Evolutionary conservation across 2,888 invertebrate species (phyloP).

Genomic region (Pachliopta kotzebuea): DNA sequence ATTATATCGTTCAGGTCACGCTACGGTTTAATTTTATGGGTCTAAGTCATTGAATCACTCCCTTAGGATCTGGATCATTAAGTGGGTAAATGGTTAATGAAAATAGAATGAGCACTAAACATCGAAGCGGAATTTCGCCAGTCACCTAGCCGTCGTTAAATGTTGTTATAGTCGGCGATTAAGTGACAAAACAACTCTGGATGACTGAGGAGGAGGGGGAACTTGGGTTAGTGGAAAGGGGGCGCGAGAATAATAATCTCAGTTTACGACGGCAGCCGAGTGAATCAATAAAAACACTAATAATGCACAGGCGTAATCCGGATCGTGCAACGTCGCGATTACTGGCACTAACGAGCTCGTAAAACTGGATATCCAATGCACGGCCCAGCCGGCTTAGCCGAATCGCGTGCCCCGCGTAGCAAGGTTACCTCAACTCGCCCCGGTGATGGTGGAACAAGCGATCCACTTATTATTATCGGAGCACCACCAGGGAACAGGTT

Average conservation of each 20-base stretch:
- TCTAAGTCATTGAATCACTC: conserved; percentile 74
- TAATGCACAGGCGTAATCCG: conserved; percentile 79
- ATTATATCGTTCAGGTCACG: conserved; percentile 54
- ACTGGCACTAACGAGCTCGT: conserved; percentile 79
- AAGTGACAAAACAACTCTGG: conserved; percentile 77
- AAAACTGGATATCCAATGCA: conserved; percentile 77
- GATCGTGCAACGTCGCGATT: conserved; percentile 75
- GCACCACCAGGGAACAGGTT: too few relatives aligned
- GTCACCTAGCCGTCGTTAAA: conserved; percentile 81
- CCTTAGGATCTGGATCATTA: conserved; percentile 78
- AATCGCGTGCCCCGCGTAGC: conserved; percentile 19
- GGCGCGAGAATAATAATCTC: conserved; percentile 79
- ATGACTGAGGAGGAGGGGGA: conserved; percentile 48
- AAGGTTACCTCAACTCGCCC: neutral
- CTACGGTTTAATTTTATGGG: conserved; percentile 74
- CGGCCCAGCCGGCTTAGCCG: conserved; percentile 66
- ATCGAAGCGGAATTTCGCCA: conserved; percentile 79
- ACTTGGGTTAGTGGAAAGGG: conserved; percentile 34
- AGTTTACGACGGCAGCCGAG: conserved; percentile 79
- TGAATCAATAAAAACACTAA: conserved; percentile 81
- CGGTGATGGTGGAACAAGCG: neutral
- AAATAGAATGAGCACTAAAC: conserved; percentile 81
- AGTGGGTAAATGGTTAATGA: conserved; percentile 80
- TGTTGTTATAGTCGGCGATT: conserved; percentile 78
- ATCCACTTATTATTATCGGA: too few relatives aligned